These are phyloP conservation scores for Nephrotoma appendiculata DNA, from an alignment of 2,888 invertebrate species.

Conservation along the genomic window DNA sequence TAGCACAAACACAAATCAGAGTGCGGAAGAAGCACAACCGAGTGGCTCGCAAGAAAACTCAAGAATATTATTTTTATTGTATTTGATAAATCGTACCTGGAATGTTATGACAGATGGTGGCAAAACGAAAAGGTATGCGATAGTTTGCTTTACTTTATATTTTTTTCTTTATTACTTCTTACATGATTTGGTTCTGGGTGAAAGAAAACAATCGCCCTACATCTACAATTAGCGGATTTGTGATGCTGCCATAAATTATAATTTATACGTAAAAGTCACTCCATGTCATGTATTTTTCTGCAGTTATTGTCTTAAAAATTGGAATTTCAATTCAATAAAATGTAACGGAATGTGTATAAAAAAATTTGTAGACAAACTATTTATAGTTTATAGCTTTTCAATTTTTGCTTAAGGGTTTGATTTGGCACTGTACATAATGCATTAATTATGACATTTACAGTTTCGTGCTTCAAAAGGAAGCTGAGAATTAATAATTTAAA, in stretches of 20 bases:
- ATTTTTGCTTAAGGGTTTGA: neutral
- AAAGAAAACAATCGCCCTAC: neutral
- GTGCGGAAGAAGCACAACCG: neutral
- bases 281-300: no score
- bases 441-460: no score
- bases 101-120: constrained; percentile 43
- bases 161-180: neutral
- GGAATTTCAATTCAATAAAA: neutral
- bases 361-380: neutral
- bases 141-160: neutral
- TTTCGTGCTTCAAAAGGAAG: no score
- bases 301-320: neutral
- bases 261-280: neutral
- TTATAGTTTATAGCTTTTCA: neutral
- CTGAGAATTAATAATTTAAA: no score
- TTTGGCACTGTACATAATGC: no score
- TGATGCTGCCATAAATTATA: neutral
- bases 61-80: constrained; percentile 45
- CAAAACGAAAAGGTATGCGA: constrained; percentile 12
- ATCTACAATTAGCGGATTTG: neutral
- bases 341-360: neutral
- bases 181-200: neutral
- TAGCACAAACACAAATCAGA: neutral
- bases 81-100: constrained; percentile 56
- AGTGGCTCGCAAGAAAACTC: constrained; percentile 34